Evolutionary conservation across 2,113 vertebrate species (phyloP).

Genomic region (Platichthys stellatus): DNA sequence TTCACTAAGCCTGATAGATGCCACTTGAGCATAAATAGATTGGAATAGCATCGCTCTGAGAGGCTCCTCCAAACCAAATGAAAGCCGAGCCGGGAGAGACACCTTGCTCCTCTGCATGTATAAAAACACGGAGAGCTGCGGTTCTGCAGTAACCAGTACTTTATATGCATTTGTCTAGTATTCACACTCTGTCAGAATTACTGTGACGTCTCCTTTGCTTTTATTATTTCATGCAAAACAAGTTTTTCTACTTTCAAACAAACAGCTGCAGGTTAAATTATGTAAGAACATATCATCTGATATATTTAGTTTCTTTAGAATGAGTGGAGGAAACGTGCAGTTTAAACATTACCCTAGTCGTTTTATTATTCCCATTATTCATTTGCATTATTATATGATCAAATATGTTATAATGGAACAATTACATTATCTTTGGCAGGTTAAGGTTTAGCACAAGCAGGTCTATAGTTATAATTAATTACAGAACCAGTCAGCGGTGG

Average conservation of each 20-base stretch:
- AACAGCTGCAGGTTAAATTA: background rate
- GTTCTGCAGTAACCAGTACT: background rate
- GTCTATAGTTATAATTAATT: no score
- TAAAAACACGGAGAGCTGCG: conserved; percentile 30
- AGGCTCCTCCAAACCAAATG: conserved; percentile 64
- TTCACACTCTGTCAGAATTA: background rate
- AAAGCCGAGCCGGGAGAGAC: conserved; percentile 55
- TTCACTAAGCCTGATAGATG: conserved; percentile 64
- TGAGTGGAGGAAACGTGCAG: no score
- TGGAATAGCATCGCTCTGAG: conserved; percentile 59
- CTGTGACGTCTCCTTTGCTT: background rate
- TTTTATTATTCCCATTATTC: no score
- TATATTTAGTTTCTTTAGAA: no score
- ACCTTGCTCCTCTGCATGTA: conserved; percentile 33
- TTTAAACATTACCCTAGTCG: no score
- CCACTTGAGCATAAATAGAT: conserved; percentile 77
- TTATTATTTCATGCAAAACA: background rate
- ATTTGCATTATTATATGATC: no score
- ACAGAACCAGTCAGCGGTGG: no score
- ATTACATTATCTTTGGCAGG: no score
- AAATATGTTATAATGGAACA: no score
- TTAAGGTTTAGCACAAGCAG: no score
- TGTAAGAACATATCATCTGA: no score
- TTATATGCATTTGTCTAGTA: background rate
- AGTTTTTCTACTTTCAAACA: background rate